These are phyloP conservation scores for Chlorodrepanis virens DNA, from an alignment of 2,113 vertebrate genomes.

Conservation along the genomic window DNA sequence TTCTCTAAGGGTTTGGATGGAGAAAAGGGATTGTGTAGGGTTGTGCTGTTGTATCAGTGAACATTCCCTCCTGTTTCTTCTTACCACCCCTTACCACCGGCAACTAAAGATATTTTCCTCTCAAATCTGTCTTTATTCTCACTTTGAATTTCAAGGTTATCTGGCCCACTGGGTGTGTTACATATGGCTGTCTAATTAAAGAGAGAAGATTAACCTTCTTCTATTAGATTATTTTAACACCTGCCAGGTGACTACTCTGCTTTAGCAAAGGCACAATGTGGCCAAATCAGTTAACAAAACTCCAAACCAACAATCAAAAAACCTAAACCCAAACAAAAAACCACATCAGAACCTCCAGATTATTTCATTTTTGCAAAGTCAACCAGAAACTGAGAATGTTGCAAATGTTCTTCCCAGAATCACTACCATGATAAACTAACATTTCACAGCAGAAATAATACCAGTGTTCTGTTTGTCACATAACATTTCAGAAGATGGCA, in stretches of 20 bases:
- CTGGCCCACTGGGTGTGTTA: neutral
- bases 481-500: conserved; percentile 43
- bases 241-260: neutral
- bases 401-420: neutral
- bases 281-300: neutral
- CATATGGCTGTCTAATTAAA: conserved; percentile 20
- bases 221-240: neutral
- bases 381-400: neutral
- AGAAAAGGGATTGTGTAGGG: neutral
- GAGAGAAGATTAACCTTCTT: conserved; percentile 7
- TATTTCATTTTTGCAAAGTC: neutral
- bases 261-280: neutral
- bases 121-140: neutral
- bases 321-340: neutral
- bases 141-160: conserved; percentile 37
- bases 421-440: neutral
- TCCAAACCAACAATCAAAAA: neutral
- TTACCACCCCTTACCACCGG: neutral
- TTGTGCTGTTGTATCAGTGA: neutral
- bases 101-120: neutral
- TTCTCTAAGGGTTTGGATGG: neutral
- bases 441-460: conserved; percentile 3
- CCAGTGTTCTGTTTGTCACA: conserved; percentile 8
- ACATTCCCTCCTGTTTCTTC: neutral
- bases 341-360: neutral